These are phyloP conservation scores for Chloromyia formosa DNA, from an alignment of 2,888 invertebrate species.

Conservation along the genomic window DNA sequence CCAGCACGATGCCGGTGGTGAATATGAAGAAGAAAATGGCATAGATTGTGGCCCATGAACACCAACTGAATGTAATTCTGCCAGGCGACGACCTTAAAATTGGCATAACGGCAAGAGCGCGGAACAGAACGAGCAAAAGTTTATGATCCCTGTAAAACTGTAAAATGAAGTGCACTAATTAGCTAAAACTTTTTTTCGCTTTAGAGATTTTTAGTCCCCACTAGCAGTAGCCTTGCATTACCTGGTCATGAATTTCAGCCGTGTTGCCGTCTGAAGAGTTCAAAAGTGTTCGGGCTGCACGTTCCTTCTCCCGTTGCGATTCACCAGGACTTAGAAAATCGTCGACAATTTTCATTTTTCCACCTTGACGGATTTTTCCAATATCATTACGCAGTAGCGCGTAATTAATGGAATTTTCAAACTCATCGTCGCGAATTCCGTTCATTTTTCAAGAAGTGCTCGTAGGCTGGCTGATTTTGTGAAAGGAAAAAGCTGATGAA, in stretches of 20 bases:
- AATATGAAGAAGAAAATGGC: constrained; percentile 72
- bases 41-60: constrained; percentile 70
- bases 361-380: constrained; percentile 7
- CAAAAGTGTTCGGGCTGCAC: constrained; percentile 64
- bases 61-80: constrained; percentile 72
- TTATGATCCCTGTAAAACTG: constrained; percentile 74
- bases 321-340: constrained; percentile 32
- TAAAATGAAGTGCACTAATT: constrained; percentile 20
- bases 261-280: constrained; percentile 69
- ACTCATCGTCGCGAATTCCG: constrained; percentile 47
- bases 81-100: constrained; percentile 68
- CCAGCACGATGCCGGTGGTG: constrained; percentile 68
- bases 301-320: constrained; percentile 50
- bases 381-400: constrained; percentile 48
- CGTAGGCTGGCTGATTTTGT: no score
- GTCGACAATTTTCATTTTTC: neutral
- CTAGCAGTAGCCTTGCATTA: constrained; percentile 37
- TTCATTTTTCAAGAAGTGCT: constrained; percentile 28
- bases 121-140: constrained; percentile 69
- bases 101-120: constrained; percentile 74
- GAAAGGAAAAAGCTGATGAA: no score
- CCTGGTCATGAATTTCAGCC: constrained; percentile 69
- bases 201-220: neutral
- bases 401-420: constrained; percentile 49
- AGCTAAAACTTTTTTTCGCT: neutral